Evolutionary conservation across 2,888 invertebrate genomes (phyloP).

Genomic region (Heterodera filipjevi): DNA sequence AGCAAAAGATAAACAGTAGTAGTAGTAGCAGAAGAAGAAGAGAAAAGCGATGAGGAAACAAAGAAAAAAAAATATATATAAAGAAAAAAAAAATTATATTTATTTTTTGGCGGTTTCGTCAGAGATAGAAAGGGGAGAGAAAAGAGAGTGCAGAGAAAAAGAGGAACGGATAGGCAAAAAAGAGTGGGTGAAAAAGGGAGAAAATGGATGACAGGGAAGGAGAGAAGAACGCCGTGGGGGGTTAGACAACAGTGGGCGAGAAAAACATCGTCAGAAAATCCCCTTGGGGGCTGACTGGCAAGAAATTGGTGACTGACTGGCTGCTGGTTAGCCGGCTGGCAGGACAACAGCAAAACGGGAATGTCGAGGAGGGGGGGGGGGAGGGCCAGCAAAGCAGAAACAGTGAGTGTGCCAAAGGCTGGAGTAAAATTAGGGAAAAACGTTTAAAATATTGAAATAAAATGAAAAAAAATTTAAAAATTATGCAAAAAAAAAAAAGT

Average conservation of each 20-base stretch:
- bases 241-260: not conserved
- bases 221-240: not conserved
- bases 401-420: too few species aligned
- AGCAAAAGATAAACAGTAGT: too few species aligned
- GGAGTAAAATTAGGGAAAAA: not conserved
- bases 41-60: not conserved
- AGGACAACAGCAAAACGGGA: not conserved
- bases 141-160: not conserved
- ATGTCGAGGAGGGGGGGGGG: too few species aligned
- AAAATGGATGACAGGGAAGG: too few species aligned
- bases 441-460: too few species aligned
- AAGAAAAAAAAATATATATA: not conserved
- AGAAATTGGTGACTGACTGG: not conserved
- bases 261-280: not conserved
- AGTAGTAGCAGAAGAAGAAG: too few species aligned
- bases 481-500: too few species aligned
- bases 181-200: too few species aligned
- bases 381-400: too few species aligned
- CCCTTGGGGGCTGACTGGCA: not conserved
- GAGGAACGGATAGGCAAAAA: not conserved
- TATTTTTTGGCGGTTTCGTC: not conserved
- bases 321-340: not conserved
- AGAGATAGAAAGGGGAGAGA: not conserved
- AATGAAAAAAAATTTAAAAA: too few species aligned
- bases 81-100: not conserved